A percentile compares a stretch with the other conserved stretches of the same genome.
Conservation (phyloP, 2,797 vertebrate species). For the Pterois miles region DNA sequence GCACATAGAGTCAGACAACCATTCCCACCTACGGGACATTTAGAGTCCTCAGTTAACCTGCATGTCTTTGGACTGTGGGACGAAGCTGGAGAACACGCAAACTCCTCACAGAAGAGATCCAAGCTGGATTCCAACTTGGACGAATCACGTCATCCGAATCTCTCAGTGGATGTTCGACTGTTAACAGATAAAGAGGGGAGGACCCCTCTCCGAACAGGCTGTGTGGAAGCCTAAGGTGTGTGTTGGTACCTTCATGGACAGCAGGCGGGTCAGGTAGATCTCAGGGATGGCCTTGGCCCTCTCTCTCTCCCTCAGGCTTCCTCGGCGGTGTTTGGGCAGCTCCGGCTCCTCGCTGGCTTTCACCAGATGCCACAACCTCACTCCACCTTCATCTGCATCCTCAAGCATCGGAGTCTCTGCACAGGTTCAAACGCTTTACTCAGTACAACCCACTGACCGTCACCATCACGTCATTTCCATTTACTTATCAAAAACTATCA, state of each 20-base stretch:
- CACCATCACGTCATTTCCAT: not conserved
- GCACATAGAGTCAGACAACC: too few relatives aligned
- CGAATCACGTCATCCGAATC: too few relatives aligned
- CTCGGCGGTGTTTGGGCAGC: constrained; percentile 93
- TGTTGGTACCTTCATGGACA: constrained; percentile 94
- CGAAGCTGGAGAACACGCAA: too few relatives aligned
- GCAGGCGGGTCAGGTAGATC: constrained; percentile 96
- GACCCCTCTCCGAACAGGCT: too few relatives aligned
- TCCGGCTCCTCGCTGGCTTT: constrained; percentile 97
- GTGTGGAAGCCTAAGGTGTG: too few relatives aligned
- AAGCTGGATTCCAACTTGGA: too few relatives aligned
- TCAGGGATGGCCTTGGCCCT: constrained; percentile 97
- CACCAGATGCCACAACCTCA: constrained; percentile 96
- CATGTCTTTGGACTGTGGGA: too few relatives aligned
- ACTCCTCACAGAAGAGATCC: too few relatives aligned
- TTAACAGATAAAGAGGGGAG: too few relatives aligned
- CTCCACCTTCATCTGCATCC: constrained; percentile 96
- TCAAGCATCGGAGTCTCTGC: constrained; percentile 98
- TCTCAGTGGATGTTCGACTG: too few relatives aligned
- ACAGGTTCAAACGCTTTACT: not conserved
- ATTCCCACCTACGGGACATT: too few relatives aligned
- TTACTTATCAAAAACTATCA: not conserved
- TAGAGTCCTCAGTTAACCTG: too few relatives aligned
- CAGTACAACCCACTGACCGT: not conserved
- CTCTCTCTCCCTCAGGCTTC: constrained; percentile 93